Evolutionary conservation across 2,888 invertebrate genomes (phyloP).

Genomic region (Sarcophaga variegata): DNA sequence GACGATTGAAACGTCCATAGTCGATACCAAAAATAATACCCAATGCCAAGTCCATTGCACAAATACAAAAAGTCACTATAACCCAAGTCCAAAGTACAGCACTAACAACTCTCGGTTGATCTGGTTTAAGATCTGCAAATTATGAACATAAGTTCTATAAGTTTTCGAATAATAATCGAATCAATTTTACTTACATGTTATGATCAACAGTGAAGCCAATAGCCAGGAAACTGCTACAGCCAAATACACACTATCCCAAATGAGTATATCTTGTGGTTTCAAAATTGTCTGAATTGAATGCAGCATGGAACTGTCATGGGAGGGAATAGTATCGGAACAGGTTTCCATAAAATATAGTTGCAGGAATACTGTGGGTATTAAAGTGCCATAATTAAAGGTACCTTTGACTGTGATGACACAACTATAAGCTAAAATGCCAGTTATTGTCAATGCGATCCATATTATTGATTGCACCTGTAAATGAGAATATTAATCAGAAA

Average conservation of each 20-base stretch:
- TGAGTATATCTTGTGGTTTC: conserved; percentile 75
- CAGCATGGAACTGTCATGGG: conserved; percentile 70
- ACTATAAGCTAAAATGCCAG: conserved; percentile 80
- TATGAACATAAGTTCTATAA: no score
- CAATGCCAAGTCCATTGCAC: conserved; percentile 78
- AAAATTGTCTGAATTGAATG: conserved; percentile 73
- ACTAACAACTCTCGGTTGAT: conserved; percentile 72
- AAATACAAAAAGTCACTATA: conserved; percentile 75
- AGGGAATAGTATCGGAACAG: conserved; percentile 72
- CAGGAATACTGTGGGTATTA: conserved; percentile 76
- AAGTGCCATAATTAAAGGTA: conserved; percentile 72
- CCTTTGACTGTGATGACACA: conserved; percentile 76
- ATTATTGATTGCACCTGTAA: conserved; percentile 79
- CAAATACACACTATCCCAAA: conserved; percentile 80
- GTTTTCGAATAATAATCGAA: neutral
- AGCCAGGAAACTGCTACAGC: conserved; percentile 78
- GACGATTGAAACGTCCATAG: conserved; percentile 74
- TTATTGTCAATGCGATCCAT: conserved; percentile 80
- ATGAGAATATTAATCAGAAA: neutral
- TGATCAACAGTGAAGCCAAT: conserved; percentile 75
- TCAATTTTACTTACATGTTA: conserved; percentile 76
- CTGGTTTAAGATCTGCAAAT: conserved; percentile 75
- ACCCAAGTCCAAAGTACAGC: conserved; percentile 78
- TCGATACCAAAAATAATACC: conserved; percentile 81
- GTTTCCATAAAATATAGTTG: conserved; percentile 79